phyloP scores from a whole-genome alignment of 2,113 vertebrate species.

The Pluvianellus socialis region DNA sequence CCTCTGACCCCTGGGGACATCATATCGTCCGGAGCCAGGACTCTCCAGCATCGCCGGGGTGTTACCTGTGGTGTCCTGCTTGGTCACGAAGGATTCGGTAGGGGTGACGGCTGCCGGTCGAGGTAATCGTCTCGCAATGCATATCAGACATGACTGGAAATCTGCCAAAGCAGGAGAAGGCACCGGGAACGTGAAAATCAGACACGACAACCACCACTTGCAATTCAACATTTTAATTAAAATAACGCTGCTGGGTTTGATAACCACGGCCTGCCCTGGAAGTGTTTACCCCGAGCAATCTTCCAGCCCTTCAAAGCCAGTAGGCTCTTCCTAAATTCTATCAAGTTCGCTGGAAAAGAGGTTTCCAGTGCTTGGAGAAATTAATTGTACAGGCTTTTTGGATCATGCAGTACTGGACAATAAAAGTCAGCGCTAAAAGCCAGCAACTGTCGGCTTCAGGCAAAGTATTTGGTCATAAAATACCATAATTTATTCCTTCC shows the following conservation, averaged over 20 bases:
- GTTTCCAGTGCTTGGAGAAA: conserved; percentile 7
- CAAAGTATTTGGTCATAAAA: conserved; percentile 30
- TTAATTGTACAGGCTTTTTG: neutral
- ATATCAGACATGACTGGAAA: conserved; percentile 93
- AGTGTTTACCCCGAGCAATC: neutral
- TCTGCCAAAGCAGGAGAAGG: conserved; percentile 72
- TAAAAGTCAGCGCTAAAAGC: conserved; percentile 25
- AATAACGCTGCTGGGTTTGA: neutral
- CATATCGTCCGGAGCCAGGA: neutral
- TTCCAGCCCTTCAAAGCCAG: neutral
- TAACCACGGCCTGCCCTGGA: neutral
- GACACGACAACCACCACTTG: neutral
- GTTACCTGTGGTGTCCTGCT: conserved; percentile 95
- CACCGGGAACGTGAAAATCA: neutral
- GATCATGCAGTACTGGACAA: neutral
- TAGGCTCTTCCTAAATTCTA: neutral
- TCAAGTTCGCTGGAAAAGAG: neutral
- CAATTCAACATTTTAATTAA: neutral
- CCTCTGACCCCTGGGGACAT: neutral
- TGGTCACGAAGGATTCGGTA: conserved; percentile 92
- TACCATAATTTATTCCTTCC: conserved; percentile 42
- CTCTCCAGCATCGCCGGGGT: rapidly evolving
- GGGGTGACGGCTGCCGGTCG: conserved; percentile 78
- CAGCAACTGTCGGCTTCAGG: conserved; percentile 21
- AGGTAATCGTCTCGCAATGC: conserved; percentile 88